Base-by-base conservation (phyloP, 2,113 vertebrate genomes). In the Jaculus jaculus region DNA sequence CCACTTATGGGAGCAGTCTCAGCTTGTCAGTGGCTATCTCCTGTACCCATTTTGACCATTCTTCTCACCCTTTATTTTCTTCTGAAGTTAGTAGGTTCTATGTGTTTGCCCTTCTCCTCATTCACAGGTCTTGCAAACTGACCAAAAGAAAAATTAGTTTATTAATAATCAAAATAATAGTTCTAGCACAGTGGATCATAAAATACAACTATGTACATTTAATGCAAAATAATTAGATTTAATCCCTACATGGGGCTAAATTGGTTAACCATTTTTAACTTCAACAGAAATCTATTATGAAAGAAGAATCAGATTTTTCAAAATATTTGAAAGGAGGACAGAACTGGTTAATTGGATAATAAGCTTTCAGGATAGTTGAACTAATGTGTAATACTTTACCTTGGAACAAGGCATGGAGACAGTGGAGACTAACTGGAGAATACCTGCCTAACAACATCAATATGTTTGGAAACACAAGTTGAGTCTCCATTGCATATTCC, bases 321-420 rank as follows among this genome's bases (percentile, higher is more conserved):
- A 79, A 87, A 30, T 18, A 66, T 92, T 65, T 93, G 32, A 93
- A 93, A 74, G 58, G 79, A 0, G 5, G 23, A 12, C 16, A 23
- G 69, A 58, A 37, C 42, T 54, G 18, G 7, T 77, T 91, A 81
- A 84, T 23, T 95, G 72, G 34, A 87, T 88, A 96, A 86, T 85
- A 92, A 86, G 58, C 61, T 79, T n/a, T 51, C 34, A 77, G 73
- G 82, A 85, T 47, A 42, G n/a, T 13, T 77, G 34, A 34, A 84
- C 24, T 82, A 84, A 94, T 47, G 51, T 84, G 79, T 1, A 16
- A 84, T 8, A 39, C 15, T 87, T 84, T 71, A 74, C 72, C 95
- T 90, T 87, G 77, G 54, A 91, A 78, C 69, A 89, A n/a, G 71
- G 4, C 15, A 85, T 60, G 78, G 92, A 87, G 93, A 71, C 37